Conservation (phyloP, 2,113 vertebrate genomes). For the Aepyceros melampus region DNA sequence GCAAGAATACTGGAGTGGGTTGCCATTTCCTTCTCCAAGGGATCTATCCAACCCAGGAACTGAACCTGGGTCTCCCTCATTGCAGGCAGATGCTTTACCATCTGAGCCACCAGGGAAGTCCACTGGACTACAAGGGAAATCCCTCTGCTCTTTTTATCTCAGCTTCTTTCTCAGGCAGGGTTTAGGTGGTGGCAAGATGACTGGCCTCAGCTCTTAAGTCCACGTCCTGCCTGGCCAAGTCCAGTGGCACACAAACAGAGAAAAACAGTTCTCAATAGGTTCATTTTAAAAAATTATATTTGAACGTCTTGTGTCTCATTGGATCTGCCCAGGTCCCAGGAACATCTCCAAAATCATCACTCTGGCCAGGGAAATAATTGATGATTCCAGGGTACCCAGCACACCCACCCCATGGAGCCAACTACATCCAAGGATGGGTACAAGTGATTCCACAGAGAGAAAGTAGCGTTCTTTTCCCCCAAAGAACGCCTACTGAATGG, state of each 20-base stretch:
- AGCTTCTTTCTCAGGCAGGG: background rate
- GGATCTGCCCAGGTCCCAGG: background rate
- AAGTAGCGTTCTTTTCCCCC: background rate
- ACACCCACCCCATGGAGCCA: background rate
- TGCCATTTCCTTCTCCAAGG: too few species aligned
- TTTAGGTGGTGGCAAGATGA: too few species aligned
- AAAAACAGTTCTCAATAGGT: background rate
- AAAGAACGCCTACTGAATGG: background rate
- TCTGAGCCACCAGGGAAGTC: too few species aligned
- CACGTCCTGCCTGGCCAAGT: background rate
- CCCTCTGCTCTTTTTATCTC: background rate
- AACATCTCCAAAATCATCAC: background rate
- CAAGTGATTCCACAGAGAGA: background rate
- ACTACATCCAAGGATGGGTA: background rate
- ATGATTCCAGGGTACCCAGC: background rate
- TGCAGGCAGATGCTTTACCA: too few species aligned
- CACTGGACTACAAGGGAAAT: background rate
- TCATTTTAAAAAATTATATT: background rate
- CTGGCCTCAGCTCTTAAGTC: background rate
- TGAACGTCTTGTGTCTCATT: background rate
- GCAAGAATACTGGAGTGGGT: too few species aligned
- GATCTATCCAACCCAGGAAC: too few species aligned
- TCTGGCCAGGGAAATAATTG: background rate
- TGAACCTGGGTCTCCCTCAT: too few species aligned
- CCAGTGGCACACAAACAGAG: background rate